A percentile compares a stretch with the other conserved stretches of the same genome.
These are phyloP conservation scores for Crypturellus tataupa DNA, from an alignment of 2,797 vertebrate genomes.

Conservation along the genomic window DNA sequence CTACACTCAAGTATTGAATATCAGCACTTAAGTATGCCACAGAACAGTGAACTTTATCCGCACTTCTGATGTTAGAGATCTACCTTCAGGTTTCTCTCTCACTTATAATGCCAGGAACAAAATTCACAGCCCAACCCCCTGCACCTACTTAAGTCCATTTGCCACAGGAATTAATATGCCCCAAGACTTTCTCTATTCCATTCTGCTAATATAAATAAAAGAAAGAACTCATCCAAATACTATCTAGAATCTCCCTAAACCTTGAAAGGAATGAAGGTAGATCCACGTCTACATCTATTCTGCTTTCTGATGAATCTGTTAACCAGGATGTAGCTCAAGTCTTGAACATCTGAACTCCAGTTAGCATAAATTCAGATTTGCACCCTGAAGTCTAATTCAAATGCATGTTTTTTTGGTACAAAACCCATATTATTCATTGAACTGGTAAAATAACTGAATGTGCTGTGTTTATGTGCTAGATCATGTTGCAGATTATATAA, in stretches of 20 bases:
- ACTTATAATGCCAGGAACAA: neutral
- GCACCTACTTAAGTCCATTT: neutral
- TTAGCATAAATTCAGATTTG: slow-evolving; percentile 10
- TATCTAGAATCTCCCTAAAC: slow-evolving; percentile 6
- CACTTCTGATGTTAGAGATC: slow-evolving; percentile 24
- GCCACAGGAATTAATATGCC: neutral
- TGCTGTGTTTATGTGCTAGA: neutral
- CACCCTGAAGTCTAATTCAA: neutral
- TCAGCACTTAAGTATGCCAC: neutral
- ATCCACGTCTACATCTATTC: neutral
- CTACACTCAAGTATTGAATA: neutral
- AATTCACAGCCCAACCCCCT: neutral
- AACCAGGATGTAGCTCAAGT: neutral
- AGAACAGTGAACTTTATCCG: slow-evolving; percentile 23
- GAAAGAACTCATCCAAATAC: neutral
- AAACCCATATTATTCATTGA: neutral
- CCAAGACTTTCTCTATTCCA: neutral
- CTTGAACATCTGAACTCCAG: neutral
- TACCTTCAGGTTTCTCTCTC: neutral
- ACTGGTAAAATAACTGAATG: slow-evolving; percentile 24
- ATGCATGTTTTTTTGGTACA: neutral
- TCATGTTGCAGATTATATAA: neutral
- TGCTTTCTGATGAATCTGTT: neutral
- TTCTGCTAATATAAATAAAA: slow-evolving; percentile 14
- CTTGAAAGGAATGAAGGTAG: slow-evolving; percentile 19